Evolutionary conservation across 1,140 invertebrate genomes (phyloP).

Genomic region (Trichonephila inaurata): DNA sequence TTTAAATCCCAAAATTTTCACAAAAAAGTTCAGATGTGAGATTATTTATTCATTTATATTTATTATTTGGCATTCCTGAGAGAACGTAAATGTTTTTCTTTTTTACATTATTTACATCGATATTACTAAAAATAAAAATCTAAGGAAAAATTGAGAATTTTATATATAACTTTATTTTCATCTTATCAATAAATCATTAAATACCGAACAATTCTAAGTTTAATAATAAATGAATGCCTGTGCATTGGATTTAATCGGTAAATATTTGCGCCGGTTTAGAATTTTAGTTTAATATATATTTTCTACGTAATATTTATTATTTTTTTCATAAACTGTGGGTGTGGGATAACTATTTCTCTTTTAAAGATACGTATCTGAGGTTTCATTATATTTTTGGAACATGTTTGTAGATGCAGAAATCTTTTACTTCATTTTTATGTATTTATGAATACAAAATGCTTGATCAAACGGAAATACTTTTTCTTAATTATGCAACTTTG

Average conservation of each 20-base stretch:
- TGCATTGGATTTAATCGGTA: background rate
- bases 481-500: conserved; percentile 18
- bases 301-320: background rate
- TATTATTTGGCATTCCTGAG: background rate
- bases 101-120: background rate
- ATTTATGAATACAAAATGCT: conserved; percentile 16
- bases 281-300: background rate
- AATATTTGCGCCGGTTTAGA: background rate
- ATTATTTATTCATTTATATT: too few species aligned
- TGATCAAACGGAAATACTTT: background rate
- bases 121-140: too few species aligned
- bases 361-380: background rate
- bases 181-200: background rate
- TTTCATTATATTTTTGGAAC: background rate
- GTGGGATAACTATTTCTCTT: background rate
- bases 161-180: background rate
- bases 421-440: background rate
- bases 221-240: background rate
- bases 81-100: background rate
- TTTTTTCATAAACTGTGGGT: background rate
- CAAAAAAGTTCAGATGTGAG: too few species aligned
- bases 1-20: too few species aligned
- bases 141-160: too few species aligned
- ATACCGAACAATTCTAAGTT: background rate
- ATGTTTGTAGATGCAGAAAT: background rate